A percentile compares a stretch with the other conserved stretches of the same genome.
phyloP scores from a whole-genome alignment of 2,888 invertebrate genomes.

The Drosophila meridionalis region DNA sequence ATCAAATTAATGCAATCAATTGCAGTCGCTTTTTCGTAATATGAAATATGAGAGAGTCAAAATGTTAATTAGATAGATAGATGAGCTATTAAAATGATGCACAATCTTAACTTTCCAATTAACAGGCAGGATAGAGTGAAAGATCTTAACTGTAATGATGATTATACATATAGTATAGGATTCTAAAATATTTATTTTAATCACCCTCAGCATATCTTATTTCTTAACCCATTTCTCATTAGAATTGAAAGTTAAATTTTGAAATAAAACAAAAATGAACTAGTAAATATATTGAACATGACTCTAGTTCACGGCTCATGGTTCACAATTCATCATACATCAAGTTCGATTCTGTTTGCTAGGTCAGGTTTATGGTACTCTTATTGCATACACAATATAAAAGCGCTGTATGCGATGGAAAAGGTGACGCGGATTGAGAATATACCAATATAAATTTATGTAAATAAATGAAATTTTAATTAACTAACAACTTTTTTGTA shows the following conservation, averaged over 20 bases:
- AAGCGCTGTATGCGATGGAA: background rate
- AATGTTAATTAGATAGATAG: constrained; percentile 27
- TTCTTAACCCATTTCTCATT: background rate
- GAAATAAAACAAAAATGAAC: background rate
- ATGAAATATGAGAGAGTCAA: constrained; percentile 1
- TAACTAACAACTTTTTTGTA: background rate
- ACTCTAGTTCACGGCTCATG: constrained; percentile 1
- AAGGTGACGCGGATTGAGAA: background rate
- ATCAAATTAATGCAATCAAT: constrained; percentile 38
- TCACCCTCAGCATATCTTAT: background rate
- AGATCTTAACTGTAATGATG: background rate
- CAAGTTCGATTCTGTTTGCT: constrained; percentile 16
- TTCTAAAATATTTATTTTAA: background rate
- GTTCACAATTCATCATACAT: background rate
- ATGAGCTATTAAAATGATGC: constrained; percentile 12
- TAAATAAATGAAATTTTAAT: background rate
- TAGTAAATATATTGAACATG: background rate
- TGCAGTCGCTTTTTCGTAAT: constrained; percentile 17
- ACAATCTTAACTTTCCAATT: constrained; percentile 21
- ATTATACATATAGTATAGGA: background rate
- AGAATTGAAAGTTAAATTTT: no score
- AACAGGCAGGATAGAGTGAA: constrained; percentile 1
- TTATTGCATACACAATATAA: background rate
- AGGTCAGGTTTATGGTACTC: constrained; percentile 31
- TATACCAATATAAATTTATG: background rate